Conservation (phyloP, 2,888 invertebrate species). For the Agriotes lineatus region DNA sequence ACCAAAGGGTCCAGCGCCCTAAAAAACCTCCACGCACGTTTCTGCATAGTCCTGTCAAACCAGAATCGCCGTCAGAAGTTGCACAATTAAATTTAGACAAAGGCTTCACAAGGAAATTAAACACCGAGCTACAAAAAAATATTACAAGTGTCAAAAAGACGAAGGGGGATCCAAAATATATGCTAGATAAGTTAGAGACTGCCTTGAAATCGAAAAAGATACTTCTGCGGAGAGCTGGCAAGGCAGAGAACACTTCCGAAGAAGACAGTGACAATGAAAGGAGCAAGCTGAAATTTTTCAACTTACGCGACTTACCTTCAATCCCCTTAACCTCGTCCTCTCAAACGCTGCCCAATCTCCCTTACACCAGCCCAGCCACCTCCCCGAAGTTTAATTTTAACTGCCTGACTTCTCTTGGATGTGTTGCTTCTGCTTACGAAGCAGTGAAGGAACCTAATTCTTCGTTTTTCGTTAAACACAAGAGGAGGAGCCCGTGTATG, state of each 20-base stretch:
- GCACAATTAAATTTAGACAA: slow-evolving; percentile 38
- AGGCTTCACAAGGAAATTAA: slow-evolving; percentile 49
- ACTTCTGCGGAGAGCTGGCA: slow-evolving; percentile 51
- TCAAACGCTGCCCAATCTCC: slow-evolving; percentile 44
- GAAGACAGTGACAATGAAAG: slow-evolving; percentile 61
- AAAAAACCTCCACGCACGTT: slow-evolving; percentile 81
- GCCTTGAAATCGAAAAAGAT: slow-evolving; percentile 69
- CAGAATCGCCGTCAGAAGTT: background rate
- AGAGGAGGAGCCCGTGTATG: slow-evolving; percentile 73
- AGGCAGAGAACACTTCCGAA: slow-evolving; percentile 57
- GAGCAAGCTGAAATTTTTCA: slow-evolving; percentile 47
- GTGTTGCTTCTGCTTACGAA: slow-evolving; percentile 59
- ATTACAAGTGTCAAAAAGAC: slow-evolving; percentile 31
- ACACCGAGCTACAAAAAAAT: slow-evolving; percentile 47
- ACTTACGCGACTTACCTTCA: slow-evolving; percentile 44
- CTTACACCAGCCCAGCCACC: slow-evolving; percentile 27
- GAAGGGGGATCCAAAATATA: slow-evolving; percentile 71
- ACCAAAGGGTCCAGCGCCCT: slow-evolving; percentile 79
- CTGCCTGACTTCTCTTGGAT: slow-evolving; percentile 63
- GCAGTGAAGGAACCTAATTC: slow-evolving; percentile 59
- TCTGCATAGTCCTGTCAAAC: slow-evolving; percentile 59
- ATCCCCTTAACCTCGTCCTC: slow-evolving; percentile 25
- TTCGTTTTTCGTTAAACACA: slow-evolving; percentile 60
- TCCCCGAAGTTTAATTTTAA: slow-evolving; percentile 59
- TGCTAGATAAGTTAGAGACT: slow-evolving; percentile 75